A percentile compares a stretch with the other conserved stretches of the same genome.
Evolutionary conservation across 1,140 invertebrate species (phyloP).

Genomic region (Ceratina australensis): DNA sequence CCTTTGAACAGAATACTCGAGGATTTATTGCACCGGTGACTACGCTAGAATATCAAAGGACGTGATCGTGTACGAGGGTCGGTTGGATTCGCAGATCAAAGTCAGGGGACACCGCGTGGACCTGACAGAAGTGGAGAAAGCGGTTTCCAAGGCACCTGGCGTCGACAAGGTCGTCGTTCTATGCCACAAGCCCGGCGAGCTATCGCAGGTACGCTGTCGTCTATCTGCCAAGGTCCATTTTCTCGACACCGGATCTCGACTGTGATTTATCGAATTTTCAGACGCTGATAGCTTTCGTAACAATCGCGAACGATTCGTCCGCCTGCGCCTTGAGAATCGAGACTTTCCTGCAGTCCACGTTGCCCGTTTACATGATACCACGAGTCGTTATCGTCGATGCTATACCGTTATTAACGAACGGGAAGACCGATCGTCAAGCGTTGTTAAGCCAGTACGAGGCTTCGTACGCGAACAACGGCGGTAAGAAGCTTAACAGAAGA

Average conservation of each 20-base stretch:
- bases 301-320: constrained; percentile 78
- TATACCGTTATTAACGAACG: constrained; percentile 90
- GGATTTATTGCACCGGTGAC: constrained; percentile 90
- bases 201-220: constrained; percentile 79
- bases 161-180: constrained; percentile 86
- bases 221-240: too few species aligned
- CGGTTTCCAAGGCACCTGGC: constrained; percentile 80
- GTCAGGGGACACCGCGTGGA: constrained; percentile 92
- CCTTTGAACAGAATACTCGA: constrained; percentile 80
- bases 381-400: constrained; percentile 85
- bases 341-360: constrained; percentile 80
- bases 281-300: constrained; percentile 87
- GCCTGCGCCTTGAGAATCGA: constrained; percentile 84
- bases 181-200: constrained; percentile 87
- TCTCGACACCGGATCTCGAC: background rate
- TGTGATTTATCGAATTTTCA: constrained; percentile 70
- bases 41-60: constrained; percentile 88
- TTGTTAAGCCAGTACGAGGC: constrained; percentile 87
- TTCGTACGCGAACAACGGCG: constrained; percentile 79
- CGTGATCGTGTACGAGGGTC: constrained; percentile 87
- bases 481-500: constrained; percentile 69
- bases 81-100: constrained; percentile 93
- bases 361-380: constrained; percentile 89
- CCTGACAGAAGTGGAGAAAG: constrained; percentile 89
- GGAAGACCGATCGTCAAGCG: constrained; percentile 90